Conservation (phyloP, 2,888 invertebrate species). For the Rhagophthalmus giganteus region DNA sequence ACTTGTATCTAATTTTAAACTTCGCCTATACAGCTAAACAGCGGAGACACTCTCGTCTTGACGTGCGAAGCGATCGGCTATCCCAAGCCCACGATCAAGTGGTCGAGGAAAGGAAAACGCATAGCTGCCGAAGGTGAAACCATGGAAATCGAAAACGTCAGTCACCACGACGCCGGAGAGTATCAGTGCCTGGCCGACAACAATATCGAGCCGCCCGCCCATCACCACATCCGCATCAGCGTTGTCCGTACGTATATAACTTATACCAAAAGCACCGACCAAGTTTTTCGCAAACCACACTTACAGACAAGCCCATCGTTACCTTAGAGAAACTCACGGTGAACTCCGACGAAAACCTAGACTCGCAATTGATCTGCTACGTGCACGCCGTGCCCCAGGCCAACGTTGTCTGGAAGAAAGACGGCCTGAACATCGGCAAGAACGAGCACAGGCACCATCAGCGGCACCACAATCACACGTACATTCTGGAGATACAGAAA, state of each 20-base stretch:
- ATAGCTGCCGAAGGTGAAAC: slow-evolving; percentile 44
- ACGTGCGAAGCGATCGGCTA: slow-evolving; percentile 53
- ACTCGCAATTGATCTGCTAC: slow-evolving; percentile 53
- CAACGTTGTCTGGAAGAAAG: slow-evolving; percentile 48
- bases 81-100: slow-evolving; percentile 55
- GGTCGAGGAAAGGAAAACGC: slow-evolving; percentile 46
- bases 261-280: neutral
- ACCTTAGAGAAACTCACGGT: slow-evolving; percentile 53
- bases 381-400: slow-evolving; percentile 55
- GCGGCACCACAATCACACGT: slow-evolving; percentile 41
- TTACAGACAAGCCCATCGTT: slow-evolving; percentile 55
- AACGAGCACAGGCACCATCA: slow-evolving; percentile 37
- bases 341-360: slow-evolving; percentile 52
- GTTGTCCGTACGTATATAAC: slow-evolving; percentile 48
- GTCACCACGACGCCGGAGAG: slow-evolving; percentile 49
- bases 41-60: slow-evolving; percentile 51
- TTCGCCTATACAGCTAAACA: slow-evolving; percentile 43
- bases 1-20: too few species aligned
- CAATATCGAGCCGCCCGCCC: slow-evolving; percentile 48
- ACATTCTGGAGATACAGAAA: slow-evolving; percentile 46
- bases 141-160: slow-evolving; percentile 48
- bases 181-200: slow-evolving; percentile 58
- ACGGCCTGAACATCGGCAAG: slow-evolving; percentile 42
- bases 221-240: slow-evolving; percentile 45
- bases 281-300: too few species aligned